Evolutionary conservation across 1,140 invertebrate genomes (phyloP).

Genomic region (Cydia pomonella): DNA sequence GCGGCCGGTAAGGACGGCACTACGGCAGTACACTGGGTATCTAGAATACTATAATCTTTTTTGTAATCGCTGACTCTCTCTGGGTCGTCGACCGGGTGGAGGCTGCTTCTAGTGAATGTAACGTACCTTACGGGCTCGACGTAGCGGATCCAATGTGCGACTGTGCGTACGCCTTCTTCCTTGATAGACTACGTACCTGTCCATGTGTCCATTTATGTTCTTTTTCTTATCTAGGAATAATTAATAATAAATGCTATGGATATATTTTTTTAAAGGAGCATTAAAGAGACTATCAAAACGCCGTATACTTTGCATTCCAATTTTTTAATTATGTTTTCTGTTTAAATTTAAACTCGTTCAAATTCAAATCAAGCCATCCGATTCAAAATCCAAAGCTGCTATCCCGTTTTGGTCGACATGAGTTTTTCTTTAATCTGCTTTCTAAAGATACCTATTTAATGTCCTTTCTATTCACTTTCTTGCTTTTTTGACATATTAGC

Average conservation of each 20-base stretch:
- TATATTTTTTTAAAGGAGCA: slow-evolving; percentile 6
- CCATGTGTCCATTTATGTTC: not conserved
- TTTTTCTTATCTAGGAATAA: too few species aligned
- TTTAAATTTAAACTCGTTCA: too few species aligned
- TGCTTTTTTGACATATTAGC: too few species aligned
- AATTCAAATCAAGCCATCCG: too few species aligned
- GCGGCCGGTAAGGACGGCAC: not conserved
- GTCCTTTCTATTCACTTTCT: too few species aligned
- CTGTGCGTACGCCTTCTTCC: slow-evolving; percentile 61
- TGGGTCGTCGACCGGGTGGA: slow-evolving; percentile 70
- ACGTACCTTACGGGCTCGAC: slow-evolving; percentile 38
- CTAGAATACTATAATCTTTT: slow-evolving; percentile 60
- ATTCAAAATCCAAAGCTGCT: too few species aligned
- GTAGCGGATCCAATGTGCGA: slow-evolving; percentile 59
- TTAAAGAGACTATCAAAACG: too few species aligned
- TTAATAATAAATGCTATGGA: slow-evolving; percentile 17
- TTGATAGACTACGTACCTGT: slow-evolving; percentile 35
- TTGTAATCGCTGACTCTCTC: slow-evolving; percentile 59
- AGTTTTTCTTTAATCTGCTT: too few species aligned
- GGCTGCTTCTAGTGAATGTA: slow-evolving; percentile 48
- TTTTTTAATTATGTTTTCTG: too few species aligned
- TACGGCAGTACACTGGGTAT: not conserved
- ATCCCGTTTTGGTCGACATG: too few species aligned
- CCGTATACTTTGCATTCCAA: too few species aligned
- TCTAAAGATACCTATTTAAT: too few species aligned